Conservation (phyloP, 2,113 vertebrate genomes). For the Macrotis lagotis region DNA sequence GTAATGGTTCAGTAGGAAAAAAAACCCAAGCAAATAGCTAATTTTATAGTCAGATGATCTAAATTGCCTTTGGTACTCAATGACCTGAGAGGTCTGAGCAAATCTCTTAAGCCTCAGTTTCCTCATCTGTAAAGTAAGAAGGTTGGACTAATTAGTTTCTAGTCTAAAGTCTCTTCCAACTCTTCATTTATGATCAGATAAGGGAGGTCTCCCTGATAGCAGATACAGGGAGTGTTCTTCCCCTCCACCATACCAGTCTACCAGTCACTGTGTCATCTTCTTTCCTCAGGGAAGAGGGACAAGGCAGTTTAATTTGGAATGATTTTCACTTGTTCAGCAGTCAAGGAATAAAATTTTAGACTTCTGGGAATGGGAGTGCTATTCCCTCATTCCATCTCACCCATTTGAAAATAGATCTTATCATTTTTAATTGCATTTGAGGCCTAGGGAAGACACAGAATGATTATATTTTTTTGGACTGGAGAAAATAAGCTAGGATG, state of each 20-base stretch:
- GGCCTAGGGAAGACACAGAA: neutral
- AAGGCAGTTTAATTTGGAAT: neutral
- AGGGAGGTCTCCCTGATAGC: neutral
- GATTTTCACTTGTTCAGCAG: neutral
- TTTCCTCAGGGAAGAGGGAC: neutral
- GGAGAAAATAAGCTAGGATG: neutral
- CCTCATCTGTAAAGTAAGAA: neutral
- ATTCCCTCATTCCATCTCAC: neutral
- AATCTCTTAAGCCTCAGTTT: neutral
- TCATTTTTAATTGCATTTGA: neutral
- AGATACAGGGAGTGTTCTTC: neutral
- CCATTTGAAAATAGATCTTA: neutral
- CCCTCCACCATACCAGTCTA: neutral
- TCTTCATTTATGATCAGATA: neutral
- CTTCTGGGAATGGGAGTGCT: neutral
- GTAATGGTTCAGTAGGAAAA: neutral
- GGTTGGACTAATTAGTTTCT: neutral
- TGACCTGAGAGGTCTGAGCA: neutral
- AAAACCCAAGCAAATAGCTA: too few relatives aligned
- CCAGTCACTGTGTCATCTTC: neutral
- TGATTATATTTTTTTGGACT: neutral
- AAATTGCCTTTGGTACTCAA: neutral
- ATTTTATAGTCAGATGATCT: neutral
- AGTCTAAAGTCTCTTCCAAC: neutral
- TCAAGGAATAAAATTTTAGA: neutral